Evolutionary conservation across 1,140 invertebrate genomes (phyloP), one percentile per base, ranked within the genome.

Genomic region (Mesaphorura yosii): DNA sequence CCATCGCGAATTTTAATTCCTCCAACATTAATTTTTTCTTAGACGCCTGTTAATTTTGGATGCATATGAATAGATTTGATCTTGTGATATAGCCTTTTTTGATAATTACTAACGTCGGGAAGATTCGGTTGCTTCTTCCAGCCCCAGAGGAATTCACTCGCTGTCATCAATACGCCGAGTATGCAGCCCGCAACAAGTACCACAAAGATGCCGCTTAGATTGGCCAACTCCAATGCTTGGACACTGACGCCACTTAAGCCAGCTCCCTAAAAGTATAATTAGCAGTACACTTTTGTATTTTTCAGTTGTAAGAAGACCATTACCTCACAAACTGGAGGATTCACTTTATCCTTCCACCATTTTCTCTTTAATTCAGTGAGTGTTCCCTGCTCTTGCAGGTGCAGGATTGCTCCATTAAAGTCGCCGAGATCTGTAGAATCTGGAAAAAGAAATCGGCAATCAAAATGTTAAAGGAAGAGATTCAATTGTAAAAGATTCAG

Each of bases 301-400:
- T 7, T 26, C 28, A 47, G 34, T 17, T 10, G 42, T 22, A 19
- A 26, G 15, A 12, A 28, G 17, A 14, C 3, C 57, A 76, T 77
- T 73, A 87, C 85, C 64, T 81, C 75, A 68, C 86, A 89, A 31
- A 80, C 78, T 52, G 84, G 83, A 14, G 84, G 86, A 5, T 85
- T 86, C 26, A 83, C 76, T 72, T 86, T 86, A 68, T 89, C 84
- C 69, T 91, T 91, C 90, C 90, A 94, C 91, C 90, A 96, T 68
- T 86, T 83, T 17, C 87, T 88, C 75, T 94, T 94, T 59, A 95
- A 73, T 64, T 87, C 82, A 66, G 92, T 86, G 39, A 96, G 71
- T 70, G 85, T 86, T 38, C 88, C 90, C 69, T 88, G 83, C 73
- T 96, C 91, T 72, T 94, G 90, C 10, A 96, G 71, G 71, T 88